These are phyloP conservation scores for Dolichopus griseipennis DNA, from an alignment of 2,888 invertebrate species.

Conservation along the genomic window DNA sequence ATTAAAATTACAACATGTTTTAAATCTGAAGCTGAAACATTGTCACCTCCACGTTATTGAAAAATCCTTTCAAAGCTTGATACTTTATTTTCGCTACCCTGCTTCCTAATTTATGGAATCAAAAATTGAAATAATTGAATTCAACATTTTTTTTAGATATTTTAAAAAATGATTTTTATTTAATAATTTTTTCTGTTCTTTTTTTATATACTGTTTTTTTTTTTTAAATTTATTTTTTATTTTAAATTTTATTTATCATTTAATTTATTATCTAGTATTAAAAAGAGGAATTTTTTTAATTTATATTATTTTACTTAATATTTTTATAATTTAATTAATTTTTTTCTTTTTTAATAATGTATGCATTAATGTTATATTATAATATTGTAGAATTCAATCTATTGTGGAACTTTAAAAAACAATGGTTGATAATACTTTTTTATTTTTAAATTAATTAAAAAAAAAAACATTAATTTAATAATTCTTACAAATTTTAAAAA, in stretches of 20 bases:
- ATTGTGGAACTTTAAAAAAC: conserved; percentile 4
- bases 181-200: neutral
- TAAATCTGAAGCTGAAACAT: too few relatives aligned
- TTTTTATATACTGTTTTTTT: too few relatives aligned
- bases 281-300: conserved; percentile 3
- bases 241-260: neutral
- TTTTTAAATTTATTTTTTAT: neutral
- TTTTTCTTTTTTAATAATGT: neutral
- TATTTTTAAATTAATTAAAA: neutral
- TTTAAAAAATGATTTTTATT: conserved; percentile 5
- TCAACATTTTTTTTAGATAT: neutral
- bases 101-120: too few relatives aligned
- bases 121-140: too few relatives aligned
- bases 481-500: neutral
- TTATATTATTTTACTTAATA: neutral
- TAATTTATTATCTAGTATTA: neutral
- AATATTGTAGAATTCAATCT: neutral
- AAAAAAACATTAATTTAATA: neutral
- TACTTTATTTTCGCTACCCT: too few relatives aligned
- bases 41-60: too few relatives aligned
- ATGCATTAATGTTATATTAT: too few relatives aligned
- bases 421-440: too few relatives aligned
- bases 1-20: too few relatives aligned
- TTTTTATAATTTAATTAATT: neutral
- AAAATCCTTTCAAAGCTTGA: too few relatives aligned